Evolutionary conservation across 2,113 vertebrate species (phyloP), one percentile per base, ranked within the genome.

Genomic region (Heterotilapia buettikoferi): DNA sequence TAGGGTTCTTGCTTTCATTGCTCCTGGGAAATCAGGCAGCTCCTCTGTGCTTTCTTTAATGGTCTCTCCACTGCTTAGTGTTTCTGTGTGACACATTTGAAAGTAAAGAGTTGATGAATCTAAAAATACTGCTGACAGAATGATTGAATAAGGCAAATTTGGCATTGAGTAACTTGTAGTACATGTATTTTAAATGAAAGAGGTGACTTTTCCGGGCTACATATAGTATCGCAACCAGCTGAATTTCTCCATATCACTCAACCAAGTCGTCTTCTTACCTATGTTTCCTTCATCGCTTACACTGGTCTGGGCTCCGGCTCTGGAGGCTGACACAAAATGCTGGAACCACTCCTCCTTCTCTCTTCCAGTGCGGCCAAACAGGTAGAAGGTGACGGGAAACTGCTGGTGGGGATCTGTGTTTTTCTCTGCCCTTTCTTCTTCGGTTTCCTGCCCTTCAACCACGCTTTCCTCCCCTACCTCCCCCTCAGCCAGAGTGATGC

Each of bases 301-400:
- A 61, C 90, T 29, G 63, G 71, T 36, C 5, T 78, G 88, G 76
- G 91, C 76, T 43, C 56, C 57, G 5, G 79, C 66, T 2, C 13
- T 90, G 63, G 96, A 96, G 13, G 95, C 97, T 40, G 82, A 94
- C 83, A 93, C 56, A 7, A 98, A 95, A 56, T 96, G 95, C 90
- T 97, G 97, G 90, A 97, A 98, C 97, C 97, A 98, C 78, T 98
- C 97, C 88, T 98, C 97, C 90, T 98, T 98, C 76, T 97, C 97
- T 86, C 97, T 93, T 6, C 97, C 97, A 0, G 97, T 98, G 21
- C 97, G 83, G 2, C 97, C 97, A 2, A 98, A 98, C 66, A 98
- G 96, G 90, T 97, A 97, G 33, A 98, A 95, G 12, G 85, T 91
- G 57, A 89, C 76, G 18, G 94, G 93, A 86, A 84, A 43, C 82